Percentiles rank a stretch among this genome's conserved stretches.
Conservation (phyloP, 2,797 vertebrate genomes). For the Toxotes lorentzi region DNA sequence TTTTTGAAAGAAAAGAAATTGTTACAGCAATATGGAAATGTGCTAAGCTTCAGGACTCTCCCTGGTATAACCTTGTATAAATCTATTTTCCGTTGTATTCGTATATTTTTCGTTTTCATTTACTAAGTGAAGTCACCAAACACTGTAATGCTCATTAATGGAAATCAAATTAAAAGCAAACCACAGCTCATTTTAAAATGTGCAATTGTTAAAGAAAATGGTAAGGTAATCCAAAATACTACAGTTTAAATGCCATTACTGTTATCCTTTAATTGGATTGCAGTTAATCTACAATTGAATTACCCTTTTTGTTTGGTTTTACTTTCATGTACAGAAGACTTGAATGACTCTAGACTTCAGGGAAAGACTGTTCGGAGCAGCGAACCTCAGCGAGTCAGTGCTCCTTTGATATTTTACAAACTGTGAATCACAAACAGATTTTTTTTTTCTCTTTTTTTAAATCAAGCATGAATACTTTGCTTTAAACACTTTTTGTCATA, state of each 20-base stretch:
- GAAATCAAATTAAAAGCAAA: slow-evolving; percentile 79
- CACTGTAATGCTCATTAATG: slow-evolving; percentile 82
- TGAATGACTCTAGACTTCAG: slow-evolving; percentile 73
- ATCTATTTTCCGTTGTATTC: slow-evolving; percentile 79
- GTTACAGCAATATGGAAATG: slow-evolving; percentile 87
- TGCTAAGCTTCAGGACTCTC: slow-evolving; percentile 85
- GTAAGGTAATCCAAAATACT: slow-evolving; percentile 82
- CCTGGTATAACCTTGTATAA: slow-evolving; percentile 84
- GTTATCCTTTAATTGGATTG: slow-evolving; percentile 81
- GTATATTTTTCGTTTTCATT: slow-evolving; percentile 74
- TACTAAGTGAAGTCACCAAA: slow-evolving; percentile 87
- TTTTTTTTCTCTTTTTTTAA: slow-evolving; percentile 46
- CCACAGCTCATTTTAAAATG: slow-evolving; percentile 83
- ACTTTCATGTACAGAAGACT: slow-evolving; percentile 80
- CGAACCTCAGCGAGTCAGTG: slow-evolving; percentile 36
- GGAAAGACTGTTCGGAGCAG: slow-evolving; percentile 61
- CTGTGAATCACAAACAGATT: slow-evolving; percentile 65
- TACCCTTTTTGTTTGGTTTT: slow-evolving; percentile 79
- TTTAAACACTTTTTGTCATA: slow-evolving; percentile 75
- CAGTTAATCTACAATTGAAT: slow-evolving; percentile 84
- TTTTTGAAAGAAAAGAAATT: slow-evolving; percentile 81
- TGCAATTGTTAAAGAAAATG: slow-evolving; percentile 80
- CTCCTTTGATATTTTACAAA: slow-evolving; percentile 79
- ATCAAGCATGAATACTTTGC: slow-evolving; percentile 57
- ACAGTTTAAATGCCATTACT: slow-evolving; percentile 84